phyloP scores from a whole-genome alignment of 1,140 invertebrate species.

The Drosophila serrata region DNA sequence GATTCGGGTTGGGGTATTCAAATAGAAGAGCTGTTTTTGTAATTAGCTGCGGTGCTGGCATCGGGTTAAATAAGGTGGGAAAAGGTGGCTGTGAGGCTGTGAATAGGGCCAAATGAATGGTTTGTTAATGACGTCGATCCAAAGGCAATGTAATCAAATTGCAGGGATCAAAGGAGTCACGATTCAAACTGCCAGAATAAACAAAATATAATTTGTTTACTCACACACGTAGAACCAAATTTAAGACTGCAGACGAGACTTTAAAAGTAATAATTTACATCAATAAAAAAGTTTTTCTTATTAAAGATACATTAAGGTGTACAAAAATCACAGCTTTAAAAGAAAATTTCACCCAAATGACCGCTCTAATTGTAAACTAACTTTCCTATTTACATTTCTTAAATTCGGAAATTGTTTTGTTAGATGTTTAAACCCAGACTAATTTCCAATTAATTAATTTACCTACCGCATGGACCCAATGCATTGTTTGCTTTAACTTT shows the following conservation, averaged over 20 bases:
- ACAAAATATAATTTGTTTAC: constrained; percentile 20
- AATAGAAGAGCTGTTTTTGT: constrained; percentile 67
- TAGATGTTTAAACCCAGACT: neutral
- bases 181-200: neutral
- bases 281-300: neutral
- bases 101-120: constrained; percentile 29
- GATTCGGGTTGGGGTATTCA: constrained; percentile 22
- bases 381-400: constrained; percentile 12
- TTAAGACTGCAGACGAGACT: neutral
- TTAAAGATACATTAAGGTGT: too few relatives aligned
- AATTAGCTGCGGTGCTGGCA: constrained; percentile 49
- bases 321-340: too few relatives aligned
- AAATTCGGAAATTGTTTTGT: neutral
- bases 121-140: constrained; percentile 19
- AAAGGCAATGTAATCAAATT: constrained; percentile 10
- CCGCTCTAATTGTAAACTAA: neutral
- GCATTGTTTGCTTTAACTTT: constrained; percentile 18
- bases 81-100: constrained; percentile 1
- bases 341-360: neutral
- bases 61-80: constrained; percentile 7
- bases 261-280: neutral
- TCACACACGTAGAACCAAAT: neutral
- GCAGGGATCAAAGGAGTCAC: constrained; percentile 24
- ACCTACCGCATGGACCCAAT: constrained; percentile 3
- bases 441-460: constrained; percentile 49